phyloP scores from a whole-genome alignment of 2,113 vertebrate genomes.

The Coreoperca whiteheadi region DNA sequence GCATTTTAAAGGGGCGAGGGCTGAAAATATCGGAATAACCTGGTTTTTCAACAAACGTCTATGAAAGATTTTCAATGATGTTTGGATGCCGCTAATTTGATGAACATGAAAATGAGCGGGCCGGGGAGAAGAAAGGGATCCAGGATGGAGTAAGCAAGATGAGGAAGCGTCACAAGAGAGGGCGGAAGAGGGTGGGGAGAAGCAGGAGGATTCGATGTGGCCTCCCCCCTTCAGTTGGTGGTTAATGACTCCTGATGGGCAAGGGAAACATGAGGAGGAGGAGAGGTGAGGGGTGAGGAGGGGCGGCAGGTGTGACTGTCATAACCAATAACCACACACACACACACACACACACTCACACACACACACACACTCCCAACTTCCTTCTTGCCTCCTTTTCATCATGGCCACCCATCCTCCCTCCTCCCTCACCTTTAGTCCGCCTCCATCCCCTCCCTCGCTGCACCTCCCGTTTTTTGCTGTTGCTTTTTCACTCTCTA shows the following conservation, averaged over 20 bases:
- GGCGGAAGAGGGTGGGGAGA: conserved; percentile 61
- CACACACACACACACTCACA: conserved; percentile 15
- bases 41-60: background rate
- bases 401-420: background rate
- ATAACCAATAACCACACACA: conserved; percentile 83
- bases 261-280: conserved; percentile 62
- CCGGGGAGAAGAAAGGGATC: background rate
- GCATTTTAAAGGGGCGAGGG: background rate
- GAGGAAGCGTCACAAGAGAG: background rate
- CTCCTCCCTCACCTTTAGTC: background rate
- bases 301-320: conserved; percentile 89
- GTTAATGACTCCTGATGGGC: conserved; percentile 58
- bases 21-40: background rate
- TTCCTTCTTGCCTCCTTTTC: conserved; percentile 12
- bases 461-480: conserved; percentile 1
- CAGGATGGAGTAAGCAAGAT: no score
- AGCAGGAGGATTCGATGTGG: conserved; percentile 41
- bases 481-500: background rate
- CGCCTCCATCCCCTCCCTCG: accelerated
- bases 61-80: no score
- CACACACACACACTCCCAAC: conserved; percentile 24
- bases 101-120: background rate
- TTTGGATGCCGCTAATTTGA: background rate
- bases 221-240: conserved; percentile 5
- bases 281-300: conserved; percentile 73